Conservation (phyloP, 2,888 invertebrate genomes). For the Epistrophe grossulariae region DNA sequence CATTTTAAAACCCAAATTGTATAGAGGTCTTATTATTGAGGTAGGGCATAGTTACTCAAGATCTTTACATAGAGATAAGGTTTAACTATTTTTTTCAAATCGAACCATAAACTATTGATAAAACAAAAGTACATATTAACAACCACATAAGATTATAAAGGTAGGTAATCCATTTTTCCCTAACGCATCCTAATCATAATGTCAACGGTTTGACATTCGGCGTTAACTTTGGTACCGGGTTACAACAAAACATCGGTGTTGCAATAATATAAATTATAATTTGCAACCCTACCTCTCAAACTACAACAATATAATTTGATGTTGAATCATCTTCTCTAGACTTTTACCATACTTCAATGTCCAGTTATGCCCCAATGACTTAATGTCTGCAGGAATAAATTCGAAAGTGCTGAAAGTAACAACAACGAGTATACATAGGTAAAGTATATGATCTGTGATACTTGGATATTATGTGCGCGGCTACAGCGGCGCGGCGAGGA, state of each 20-base stretch:
- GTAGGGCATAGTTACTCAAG: too few relatives aligned
- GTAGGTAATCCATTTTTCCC: too few relatives aligned
- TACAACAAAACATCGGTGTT: background rate
- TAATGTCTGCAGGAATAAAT: slow-evolving; percentile 32
- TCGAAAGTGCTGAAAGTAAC: slow-evolving; percentile 40
- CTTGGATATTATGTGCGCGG: slow-evolving; percentile 9
- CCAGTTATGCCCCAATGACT: slow-evolving; percentile 33
- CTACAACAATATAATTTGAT: slow-evolving; percentile 50
- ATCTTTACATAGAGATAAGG: too few relatives aligned
- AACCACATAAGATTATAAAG: too few relatives aligned
- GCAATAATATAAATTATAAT: background rate
- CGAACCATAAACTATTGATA: too few relatives aligned
- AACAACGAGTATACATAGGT: background rate
- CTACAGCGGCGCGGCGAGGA: background rate
- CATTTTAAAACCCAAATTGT: too few relatives aligned
- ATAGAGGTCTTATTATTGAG: too few relatives aligned
- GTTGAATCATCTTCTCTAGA: slow-evolving; percentile 53
- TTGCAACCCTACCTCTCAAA: background rate
- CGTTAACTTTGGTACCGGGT: too few relatives aligned
- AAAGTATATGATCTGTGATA: background rate
- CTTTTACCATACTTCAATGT: slow-evolving; percentile 28
- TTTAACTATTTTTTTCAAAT: too few relatives aligned
- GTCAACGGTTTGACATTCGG: too few relatives aligned
- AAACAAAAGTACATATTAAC: too few relatives aligned
- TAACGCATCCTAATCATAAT: too few relatives aligned